These are phyloP conservation scores for Amphipoea oculea DNA, from an alignment of 2,888 invertebrate genomes.

Conservation along the genomic window DNA sequence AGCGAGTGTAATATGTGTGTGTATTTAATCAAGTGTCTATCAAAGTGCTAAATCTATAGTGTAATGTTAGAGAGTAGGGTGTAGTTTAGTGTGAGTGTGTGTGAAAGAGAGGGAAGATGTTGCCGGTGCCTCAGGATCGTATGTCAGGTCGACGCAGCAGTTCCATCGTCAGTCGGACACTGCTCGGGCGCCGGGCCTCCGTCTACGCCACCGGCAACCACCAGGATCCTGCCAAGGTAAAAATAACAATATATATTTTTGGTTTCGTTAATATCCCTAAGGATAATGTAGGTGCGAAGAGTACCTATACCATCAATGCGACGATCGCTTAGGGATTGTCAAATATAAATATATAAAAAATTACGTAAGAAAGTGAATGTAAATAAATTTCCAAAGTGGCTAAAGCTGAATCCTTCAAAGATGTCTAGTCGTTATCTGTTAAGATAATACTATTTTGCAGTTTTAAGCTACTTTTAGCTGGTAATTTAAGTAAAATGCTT, in stretches of 20 bases:
- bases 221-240: constrained; percentile 92
- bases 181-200: constrained; percentile 92
- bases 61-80: constrained; percentile 45
- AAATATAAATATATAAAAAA: not conserved
- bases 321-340: too few species aligned
- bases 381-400: not conserved
- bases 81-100: constrained; percentile 43
- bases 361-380: not conserved
- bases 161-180: constrained; percentile 92
- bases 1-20: constrained; percentile 33
- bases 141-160: constrained; percentile 92
- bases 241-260: constrained; percentile 44
- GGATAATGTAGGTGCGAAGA: not conserved
- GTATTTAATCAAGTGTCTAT: constrained; percentile 36
- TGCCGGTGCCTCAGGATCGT: constrained; percentile 90
- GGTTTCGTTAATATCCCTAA: not conserved
- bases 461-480: not conserved
- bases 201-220: constrained; percentile 91
- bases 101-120: constrained; percentile 76
- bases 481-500: not conserved
- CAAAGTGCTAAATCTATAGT: constrained; percentile 26
- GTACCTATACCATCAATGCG: too few species aligned
- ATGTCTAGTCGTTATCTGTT: too few species aligned
- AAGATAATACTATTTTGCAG: not conserved
- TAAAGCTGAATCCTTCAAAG: not conserved